These are phyloP conservation scores for Physeter macrocephalus DNA, from an alignment of 2,113 vertebrate species.

Conservation along the genomic window DNA sequence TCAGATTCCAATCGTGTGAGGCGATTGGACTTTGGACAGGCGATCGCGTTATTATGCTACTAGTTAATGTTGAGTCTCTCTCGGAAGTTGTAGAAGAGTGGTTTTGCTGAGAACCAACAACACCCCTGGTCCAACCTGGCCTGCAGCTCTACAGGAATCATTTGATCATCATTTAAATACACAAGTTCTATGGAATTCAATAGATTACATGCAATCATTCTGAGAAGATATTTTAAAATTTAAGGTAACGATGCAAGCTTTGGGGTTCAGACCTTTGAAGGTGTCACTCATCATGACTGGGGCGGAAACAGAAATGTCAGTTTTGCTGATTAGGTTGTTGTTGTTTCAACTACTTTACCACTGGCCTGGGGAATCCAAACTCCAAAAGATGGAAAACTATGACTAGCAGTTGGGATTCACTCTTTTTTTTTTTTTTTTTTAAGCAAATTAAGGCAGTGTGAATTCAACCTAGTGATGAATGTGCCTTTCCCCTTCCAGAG, in stretches of 20 bases:
- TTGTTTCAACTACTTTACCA: neutral
- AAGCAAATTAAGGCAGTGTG: conserved; percentile 30
- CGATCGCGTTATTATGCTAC: neutral
- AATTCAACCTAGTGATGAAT: conserved; percentile 32
- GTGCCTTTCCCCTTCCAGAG: conserved; percentile 49
- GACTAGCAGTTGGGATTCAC: conserved; percentile 18
- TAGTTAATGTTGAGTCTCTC: neutral
- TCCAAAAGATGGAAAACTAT: neutral
- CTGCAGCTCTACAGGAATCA: neutral
- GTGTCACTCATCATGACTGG: neutral
- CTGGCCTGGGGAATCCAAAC: neutral
- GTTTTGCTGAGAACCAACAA: neutral
- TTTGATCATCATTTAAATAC: neutral
- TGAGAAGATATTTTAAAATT: neutral
- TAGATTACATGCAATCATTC: neutral
- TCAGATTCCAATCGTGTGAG: neutral
- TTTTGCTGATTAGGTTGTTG: neutral
- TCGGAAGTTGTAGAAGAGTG: neutral
- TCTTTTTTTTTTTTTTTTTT: conserved; percentile 50
- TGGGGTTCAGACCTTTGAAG: neutral
- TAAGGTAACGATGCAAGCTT: neutral
- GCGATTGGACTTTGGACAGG: neutral
- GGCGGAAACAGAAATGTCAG: neutral
- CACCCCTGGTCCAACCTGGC: rapidly evolving
- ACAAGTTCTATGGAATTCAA: neutral